These are phyloP conservation scores for Silurus asotus DNA, from an alignment of 2,113 vertebrate genomes.

Conservation along the genomic window DNA sequence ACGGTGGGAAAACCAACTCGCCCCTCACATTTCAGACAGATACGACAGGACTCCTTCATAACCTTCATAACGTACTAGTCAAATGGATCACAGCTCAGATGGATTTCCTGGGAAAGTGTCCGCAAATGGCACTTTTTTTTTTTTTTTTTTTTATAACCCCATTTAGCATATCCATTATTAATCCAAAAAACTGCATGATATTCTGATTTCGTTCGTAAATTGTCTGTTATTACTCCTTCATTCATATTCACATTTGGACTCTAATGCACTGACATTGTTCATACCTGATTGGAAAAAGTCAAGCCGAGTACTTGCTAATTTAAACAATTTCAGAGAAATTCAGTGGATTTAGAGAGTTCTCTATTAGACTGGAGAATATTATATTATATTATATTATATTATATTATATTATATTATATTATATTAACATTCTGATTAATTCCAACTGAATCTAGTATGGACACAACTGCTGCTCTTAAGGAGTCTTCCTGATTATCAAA, in stretches of 20 bases:
- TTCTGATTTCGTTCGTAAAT: conserved; percentile 58
- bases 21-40: conserved; percentile 51
- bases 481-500: no score
- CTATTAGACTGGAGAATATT: neutral
- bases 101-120: conserved; percentile 38
- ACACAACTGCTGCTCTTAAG: no score
- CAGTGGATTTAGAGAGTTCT: neutral
- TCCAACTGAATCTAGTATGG: no score
- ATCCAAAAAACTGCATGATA: conserved; percentile 31
- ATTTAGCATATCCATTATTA: conserved; percentile 55
- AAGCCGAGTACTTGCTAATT: neutral
- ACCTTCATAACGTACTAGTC: conserved; percentile 50
- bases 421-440: no score
- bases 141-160: conserved; percentile 16
- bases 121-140: conserved; percentile 36
- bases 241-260: conserved; percentile 42
- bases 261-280: neutral
- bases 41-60: conserved; percentile 58
- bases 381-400: neutral
- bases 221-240: conserved; percentile 55
- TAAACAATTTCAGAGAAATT: neutral
- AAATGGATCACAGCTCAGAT: conserved; percentile 27
- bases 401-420: conserved; percentile 5
- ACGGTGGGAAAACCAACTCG: conserved; percentile 51
- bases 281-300: conserved; percentile 36